Base-by-base conservation (phyloP, 2,113 vertebrate genomes). In the Oophaga pumilio region DNA sequence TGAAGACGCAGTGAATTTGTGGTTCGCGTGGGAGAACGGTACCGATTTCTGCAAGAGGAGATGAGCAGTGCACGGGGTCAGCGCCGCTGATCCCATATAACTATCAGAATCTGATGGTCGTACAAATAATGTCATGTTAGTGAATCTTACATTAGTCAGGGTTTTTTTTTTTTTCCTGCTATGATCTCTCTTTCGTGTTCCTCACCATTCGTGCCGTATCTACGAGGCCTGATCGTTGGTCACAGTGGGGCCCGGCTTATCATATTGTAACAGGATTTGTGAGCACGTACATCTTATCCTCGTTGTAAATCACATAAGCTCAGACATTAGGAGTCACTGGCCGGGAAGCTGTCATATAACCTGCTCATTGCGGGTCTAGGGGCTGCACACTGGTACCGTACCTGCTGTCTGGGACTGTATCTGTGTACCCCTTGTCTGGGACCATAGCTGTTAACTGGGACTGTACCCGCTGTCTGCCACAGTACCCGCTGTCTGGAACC, bases 231-330 rank as follows among this genome's bases (percentile, higher is more conserved):
- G 6, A n/a, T 57, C 76, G 59, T 9, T 20, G 26, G 59, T 50
- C 82, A 7, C 80, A 69, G 60, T 22, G 49, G 43, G 79, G 53
- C 56, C 86, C 57, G 79, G 85, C 76, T 88, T 91, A 90, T 91
- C 43, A 53, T 87, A 89, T 79, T 89, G 84, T 92, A 91, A 92
- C 88, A 89, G 92, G 93, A 91, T 93, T 93, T 91, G 90, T 91
- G 90, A 86, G 74, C 89, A 83, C 86, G 90, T 92, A 91, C 91
- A 92, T 73, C 89, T 89, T 84, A 90, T 60, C 91, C 85, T 90
- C 91, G 91, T 90, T 91, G 93, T 93, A 92, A 92, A 93, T 91
- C 91, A 89, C 89, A 80, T 91, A 93, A 92, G 91, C 91, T 91
- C 59, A 90, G 90, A 91, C 90, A 92, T 92, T 91, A 92, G 76